phyloP scores from a whole-genome alignment of 1,140 invertebrate species.

The Macrobrachium rosenbergii region DNA sequence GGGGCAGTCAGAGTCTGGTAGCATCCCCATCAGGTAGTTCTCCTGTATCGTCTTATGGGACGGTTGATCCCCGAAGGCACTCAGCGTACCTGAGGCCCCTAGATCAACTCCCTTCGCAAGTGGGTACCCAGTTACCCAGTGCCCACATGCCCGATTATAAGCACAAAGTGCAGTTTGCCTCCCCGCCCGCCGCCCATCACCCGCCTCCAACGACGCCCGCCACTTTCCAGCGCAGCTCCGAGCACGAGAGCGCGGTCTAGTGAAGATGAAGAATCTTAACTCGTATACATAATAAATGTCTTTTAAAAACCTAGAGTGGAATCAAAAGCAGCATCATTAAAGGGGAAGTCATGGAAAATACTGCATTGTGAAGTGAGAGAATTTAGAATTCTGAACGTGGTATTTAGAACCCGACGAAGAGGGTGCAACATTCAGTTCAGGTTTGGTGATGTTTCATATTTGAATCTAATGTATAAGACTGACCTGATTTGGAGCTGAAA shows the following conservation, averaged over 20 bases:
- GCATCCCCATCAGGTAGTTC: background rate
- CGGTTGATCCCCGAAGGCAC: conserved; percentile 36
- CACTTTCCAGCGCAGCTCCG: conserved; percentile 19
- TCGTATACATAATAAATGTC: background rate
- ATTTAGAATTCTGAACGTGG: too few species aligned
- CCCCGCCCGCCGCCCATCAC: background rate
- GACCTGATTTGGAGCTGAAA: too few species aligned
- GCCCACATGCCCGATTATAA: conserved; percentile 25
- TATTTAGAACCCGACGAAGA: too few species aligned
- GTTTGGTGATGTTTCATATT: too few species aligned
- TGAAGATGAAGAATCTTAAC: background rate
- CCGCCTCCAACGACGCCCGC: background rate
- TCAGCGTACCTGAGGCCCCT: conserved; percentile 46
- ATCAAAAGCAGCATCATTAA: background rate
- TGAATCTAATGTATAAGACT: too few species aligned
- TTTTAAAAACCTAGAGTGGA: background rate
- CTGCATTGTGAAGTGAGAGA: background rate
- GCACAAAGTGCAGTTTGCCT: conserved; percentile 15
- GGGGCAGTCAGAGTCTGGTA: background rate
- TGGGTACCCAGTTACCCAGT: conserved; percentile 14
- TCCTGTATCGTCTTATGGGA: conserved; percentile 13
- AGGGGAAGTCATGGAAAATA: background rate
- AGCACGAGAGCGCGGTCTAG: conserved; percentile 50
- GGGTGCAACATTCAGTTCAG: too few species aligned
- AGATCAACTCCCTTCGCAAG: conserved; percentile 30